Evolutionary conservation across 2,113 vertebrate species (phyloP).

Genomic region (Recurvirostra avosetta): DNA sequence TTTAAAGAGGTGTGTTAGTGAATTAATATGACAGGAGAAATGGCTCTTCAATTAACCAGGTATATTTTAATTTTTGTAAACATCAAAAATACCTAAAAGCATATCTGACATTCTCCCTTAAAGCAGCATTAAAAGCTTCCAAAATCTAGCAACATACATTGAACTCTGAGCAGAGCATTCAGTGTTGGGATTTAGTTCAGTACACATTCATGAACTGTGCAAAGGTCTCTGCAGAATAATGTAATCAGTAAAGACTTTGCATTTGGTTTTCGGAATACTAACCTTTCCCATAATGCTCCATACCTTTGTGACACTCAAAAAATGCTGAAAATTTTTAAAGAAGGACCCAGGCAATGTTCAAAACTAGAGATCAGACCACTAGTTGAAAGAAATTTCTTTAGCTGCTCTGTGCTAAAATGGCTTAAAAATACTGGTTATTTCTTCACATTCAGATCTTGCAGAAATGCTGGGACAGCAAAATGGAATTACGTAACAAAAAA

Average conservation of each 20-base stretch:
- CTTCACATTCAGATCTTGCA: background rate
- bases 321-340: background rate
- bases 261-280: background rate
- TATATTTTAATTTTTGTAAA: background rate
- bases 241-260: background rate
- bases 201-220: background rate
- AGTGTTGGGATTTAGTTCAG: background rate
- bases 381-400: background rate
- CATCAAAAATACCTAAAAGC: background rate
- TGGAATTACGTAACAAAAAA: background rate
- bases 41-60: background rate
- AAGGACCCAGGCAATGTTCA: background rate
- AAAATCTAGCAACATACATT: background rate
- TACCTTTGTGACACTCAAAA: background rate
- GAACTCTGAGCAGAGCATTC: background rate
- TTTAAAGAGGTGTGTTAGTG: background rate
- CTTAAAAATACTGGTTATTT: background rate
- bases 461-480: background rate
- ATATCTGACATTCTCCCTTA: background rate
- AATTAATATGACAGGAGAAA: background rate
- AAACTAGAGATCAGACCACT: background rate
- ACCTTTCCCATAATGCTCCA: background rate
- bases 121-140: background rate
- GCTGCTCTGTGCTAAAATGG: background rate
- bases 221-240: conserved; percentile 26